Conservation (phyloP, 2,797 vertebrate species). For the Falco peregrinus region DNA sequence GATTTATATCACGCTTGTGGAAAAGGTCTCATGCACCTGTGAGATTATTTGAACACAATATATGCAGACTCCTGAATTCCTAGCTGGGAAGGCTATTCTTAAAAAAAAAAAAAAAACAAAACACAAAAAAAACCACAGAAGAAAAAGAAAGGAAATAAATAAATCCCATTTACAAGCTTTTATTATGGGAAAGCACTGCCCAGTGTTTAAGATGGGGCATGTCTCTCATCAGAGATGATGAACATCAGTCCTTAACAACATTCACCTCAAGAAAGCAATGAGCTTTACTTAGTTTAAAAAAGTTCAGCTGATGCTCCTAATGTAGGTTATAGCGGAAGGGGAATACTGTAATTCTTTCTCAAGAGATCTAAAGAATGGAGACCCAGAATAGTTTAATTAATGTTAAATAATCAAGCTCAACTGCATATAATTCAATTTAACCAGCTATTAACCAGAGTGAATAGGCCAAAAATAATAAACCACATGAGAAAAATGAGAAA, state of each 20-base stretch:
- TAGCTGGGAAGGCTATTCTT: neutral
- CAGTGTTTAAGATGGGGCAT: neutral
- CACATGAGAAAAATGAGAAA: neutral
- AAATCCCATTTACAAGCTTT: neutral
- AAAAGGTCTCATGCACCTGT: neutral
- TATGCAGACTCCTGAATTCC: neutral
- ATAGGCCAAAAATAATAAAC: constrained; percentile 29
- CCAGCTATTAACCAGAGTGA: neutral
- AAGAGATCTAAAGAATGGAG: constrained; percentile 4
- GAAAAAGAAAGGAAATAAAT: no score
- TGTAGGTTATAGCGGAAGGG: neutral
- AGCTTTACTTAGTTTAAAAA: neutral
- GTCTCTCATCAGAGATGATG: neutral
- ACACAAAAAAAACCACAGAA: no score
- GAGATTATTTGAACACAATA: neutral
- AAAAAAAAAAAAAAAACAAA: neutral
- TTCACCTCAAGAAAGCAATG: neutral
- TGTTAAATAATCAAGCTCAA: constrained; percentile 47
- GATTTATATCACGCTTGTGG: neutral
- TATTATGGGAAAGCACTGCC: neutral
- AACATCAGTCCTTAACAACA: neutral
- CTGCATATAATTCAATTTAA: constrained; percentile 42
- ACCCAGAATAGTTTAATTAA: constrained; percentile 44
- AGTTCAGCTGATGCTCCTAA: neutral
- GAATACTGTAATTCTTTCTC: constrained; percentile 1